A percentile compares a stretch with the other conserved stretches of the same genome.
phyloP scores from a whole-genome alignment of 2,113 vertebrate species.

The Dromaius novaehollandiae region DNA sequence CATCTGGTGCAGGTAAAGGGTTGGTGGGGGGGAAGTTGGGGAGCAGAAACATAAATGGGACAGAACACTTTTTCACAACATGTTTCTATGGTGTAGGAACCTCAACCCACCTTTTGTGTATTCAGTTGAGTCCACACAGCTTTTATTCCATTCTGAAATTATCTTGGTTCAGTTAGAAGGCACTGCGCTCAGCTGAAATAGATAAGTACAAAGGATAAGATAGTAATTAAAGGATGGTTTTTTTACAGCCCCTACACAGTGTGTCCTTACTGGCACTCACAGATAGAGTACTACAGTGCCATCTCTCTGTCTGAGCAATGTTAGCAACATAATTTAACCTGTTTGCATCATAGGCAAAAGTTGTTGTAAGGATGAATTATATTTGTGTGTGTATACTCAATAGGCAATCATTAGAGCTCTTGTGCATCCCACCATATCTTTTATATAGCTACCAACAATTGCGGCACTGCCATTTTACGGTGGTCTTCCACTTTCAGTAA shows the following conservation, averaged over 20 bases:
- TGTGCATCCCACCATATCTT: neutral
- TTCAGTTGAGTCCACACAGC: neutral
- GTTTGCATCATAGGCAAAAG: neutral
- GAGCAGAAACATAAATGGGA: neutral
- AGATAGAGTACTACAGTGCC: constrained; percentile 31
- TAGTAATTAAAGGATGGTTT: neutral
- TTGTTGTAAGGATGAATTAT: constrained; percentile 3
- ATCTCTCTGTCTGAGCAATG: constrained; percentile 9
- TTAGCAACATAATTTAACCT: constrained; percentile 24
- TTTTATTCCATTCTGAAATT: constrained; percentile 8
- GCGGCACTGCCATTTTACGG: neutral
- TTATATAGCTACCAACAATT: neutral
- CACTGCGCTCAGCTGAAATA: neutral
- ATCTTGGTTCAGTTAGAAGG: neutral
- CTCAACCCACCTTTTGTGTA: neutral
- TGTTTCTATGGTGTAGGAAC: neutral
- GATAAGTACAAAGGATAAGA: neutral
- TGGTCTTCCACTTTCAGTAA: neutral
- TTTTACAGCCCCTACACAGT: neutral
- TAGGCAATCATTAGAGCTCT: neutral
- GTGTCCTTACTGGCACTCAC: neutral
- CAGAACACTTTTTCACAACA: neutral
- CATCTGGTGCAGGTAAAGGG: neutral
- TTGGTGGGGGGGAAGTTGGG: neutral
- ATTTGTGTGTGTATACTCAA: neutral